phyloP scores from a whole-genome alignment of 1,140 invertebrate genomes.

The Nasonia vitripennis region DNA sequence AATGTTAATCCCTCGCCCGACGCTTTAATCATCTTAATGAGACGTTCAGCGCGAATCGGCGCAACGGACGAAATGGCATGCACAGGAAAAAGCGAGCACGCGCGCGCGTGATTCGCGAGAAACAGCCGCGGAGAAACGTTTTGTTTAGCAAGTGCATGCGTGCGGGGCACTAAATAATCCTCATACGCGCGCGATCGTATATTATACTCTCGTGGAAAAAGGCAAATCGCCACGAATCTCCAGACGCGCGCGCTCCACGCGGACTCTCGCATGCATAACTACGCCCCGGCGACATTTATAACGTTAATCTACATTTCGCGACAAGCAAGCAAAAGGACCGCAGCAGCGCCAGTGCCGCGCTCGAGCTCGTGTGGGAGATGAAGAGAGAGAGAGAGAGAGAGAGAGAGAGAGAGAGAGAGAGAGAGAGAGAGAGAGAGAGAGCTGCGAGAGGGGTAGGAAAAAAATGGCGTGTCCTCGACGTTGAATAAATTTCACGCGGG shows the following conservation, averaged over 20 bases:
- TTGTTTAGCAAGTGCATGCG: not conserved
- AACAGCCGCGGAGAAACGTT: not conserved
- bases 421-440: not conserved
- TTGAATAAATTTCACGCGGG: slow-evolving; percentile 27
- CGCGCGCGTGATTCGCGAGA: too few species aligned
- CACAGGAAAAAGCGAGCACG: too few species aligned
- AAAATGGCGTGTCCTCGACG: slow-evolving; percentile 24
- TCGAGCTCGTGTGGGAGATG: slow-evolving; percentile 20
- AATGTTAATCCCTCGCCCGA: too few species aligned
- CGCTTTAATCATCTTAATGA: too few species aligned
- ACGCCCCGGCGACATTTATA: slow-evolving; percentile 23
- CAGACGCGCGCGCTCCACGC: not conserved
- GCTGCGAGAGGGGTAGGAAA: slow-evolving; percentile 15
- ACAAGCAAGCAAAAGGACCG: slow-evolving; percentile 26
- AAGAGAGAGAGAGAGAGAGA: slow-evolving; percentile 11
- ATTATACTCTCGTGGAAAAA: slow-evolving; percentile 17
- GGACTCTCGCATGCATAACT: slow-evolving; percentile 21
- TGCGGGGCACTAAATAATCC: not conserved
- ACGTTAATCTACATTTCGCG: slow-evolving; percentile 45
- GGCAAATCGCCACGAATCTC: slow-evolving; percentile 8
- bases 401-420: not conserved
- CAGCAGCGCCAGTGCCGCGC: not conserved
- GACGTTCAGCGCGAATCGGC: too few species aligned
- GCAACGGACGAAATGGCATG: too few species aligned
- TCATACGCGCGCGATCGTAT: not conserved